A percentile compares a stretch with the other conserved stretches of the same genome.
phyloP scores from a whole-genome alignment of 2,888 invertebrate species.

The Drosophila mimetica region DNA sequence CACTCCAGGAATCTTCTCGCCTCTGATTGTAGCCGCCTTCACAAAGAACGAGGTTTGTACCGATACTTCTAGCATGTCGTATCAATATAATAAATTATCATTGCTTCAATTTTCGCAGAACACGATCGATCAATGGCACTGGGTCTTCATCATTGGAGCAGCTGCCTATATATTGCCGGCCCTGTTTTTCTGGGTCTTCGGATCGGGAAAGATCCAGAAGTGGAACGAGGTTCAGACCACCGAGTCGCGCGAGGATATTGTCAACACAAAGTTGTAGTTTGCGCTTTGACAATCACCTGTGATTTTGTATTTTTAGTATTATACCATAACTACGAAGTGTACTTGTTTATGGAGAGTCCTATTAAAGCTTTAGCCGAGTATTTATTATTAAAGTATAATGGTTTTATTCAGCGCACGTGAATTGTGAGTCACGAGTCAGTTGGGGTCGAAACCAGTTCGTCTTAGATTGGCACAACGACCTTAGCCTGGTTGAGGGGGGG shows the following conservation, averaged over 20 bases:
- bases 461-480: constrained; percentile 32
- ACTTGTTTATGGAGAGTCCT: constrained; percentile 60
- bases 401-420: constrained; percentile 19
- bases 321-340: constrained; percentile 62
- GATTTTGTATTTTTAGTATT: constrained; percentile 61
- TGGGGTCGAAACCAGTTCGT: constrained; percentile 29
- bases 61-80: fast-evolving
- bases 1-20: constrained; percentile 89
- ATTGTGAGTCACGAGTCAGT: constrained; percentile 12
- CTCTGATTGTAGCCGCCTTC: constrained; percentile 87
- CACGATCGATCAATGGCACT: constrained; percentile 90
- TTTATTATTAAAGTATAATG: constrained; percentile 59
- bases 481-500: constrained; percentile 43
- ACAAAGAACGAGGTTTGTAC: constrained; percentile 72
- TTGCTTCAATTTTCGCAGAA: constrained; percentile 86
- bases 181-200: constrained; percentile 89
- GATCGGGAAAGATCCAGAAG: constrained; percentile 89
- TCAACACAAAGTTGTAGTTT: constrained; percentile 80
- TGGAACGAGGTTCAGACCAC: constrained; percentile 87
- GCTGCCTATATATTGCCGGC: constrained; percentile 89
- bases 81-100: neutral
- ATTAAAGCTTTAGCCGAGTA: constrained; percentile 71
- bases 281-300: constrained; percentile 56
- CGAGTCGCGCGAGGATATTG: constrained; percentile 73
- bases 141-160: constrained; percentile 90